These are phyloP conservation scores for Elgaria multicarinata DNA, from an alignment of 2,113 vertebrate species.

Conservation along the genomic window DNA sequence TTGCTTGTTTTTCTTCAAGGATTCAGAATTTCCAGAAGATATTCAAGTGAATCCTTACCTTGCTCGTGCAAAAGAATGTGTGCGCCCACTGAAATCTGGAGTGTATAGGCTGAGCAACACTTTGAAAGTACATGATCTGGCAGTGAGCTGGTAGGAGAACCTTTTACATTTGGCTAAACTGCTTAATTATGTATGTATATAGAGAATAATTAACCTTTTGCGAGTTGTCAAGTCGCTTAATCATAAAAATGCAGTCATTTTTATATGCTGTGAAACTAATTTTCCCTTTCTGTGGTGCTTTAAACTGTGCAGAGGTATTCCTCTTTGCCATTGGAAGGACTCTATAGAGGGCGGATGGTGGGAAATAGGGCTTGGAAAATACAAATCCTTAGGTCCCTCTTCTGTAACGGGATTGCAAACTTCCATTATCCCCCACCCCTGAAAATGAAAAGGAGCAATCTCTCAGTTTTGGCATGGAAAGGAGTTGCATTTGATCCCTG, in stretches of 20 bases:
- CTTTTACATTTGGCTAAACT: background rate
- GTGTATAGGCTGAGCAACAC: slow-evolving; percentile 69
- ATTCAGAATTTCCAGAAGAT: slow-evolving; percentile 78
- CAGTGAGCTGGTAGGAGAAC: slow-evolving; percentile 79
- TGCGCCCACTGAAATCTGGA: slow-evolving; percentile 54
- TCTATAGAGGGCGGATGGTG: background rate
- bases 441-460: background rate
- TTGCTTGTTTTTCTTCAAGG: slow-evolving; percentile 49
- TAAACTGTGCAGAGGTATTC: background rate
- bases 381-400: background rate
- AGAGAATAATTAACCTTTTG: slow-evolving; percentile 11
- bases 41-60: slow-evolving; percentile 56
- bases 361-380: background rate
- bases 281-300: background rate
- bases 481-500: background rate
- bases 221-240: slow-evolving; percentile 19
- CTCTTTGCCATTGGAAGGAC: background rate
- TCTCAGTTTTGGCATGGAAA: background rate
- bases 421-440: background rate
- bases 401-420: too few relatives aligned
- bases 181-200: slow-evolving; percentile 34
- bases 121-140: slow-evolving; percentile 77
- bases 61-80: slow-evolving; percentile 50
- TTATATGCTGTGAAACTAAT: background rate
- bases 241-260: background rate